phyloP scores from a whole-genome alignment of 2,113 vertebrate species.

The Triplophysa dalaica region DNA sequence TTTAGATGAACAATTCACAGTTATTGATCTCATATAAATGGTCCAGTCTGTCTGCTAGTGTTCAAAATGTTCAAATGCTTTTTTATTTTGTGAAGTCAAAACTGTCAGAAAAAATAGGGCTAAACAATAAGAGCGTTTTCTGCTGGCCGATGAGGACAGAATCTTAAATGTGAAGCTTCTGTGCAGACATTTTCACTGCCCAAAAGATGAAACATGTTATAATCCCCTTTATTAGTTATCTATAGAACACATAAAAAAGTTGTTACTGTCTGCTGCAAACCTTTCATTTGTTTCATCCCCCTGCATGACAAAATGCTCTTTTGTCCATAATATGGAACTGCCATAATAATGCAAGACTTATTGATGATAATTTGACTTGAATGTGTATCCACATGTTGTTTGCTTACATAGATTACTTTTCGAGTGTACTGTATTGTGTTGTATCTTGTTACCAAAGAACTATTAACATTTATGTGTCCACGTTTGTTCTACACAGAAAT shows the following conservation, averaged over 20 bases:
- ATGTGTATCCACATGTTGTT: too few species aligned
- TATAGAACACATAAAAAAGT: too few species aligned
- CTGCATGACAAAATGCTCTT: not conserved
- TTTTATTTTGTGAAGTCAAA: not conserved
- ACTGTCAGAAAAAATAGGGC: not conserved
- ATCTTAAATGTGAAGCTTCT: too few species aligned
- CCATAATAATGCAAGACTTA: not conserved
- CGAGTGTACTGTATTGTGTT: too few species aligned
- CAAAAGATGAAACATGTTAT: too few species aligned
- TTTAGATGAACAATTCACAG: not conserved
- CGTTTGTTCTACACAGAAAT: constrained; percentile 45
- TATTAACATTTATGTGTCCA: not conserved
- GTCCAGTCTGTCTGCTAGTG: not conserved
- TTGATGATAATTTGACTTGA: not conserved
- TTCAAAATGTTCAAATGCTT: not conserved
- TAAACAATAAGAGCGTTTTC: too few species aligned
- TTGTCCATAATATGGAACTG: not conserved
- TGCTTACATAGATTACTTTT: too few species aligned
- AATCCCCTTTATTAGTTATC: too few species aligned
- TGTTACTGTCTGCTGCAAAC: too few species aligned
- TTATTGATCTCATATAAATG: not conserved
- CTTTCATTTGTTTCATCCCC: not conserved
- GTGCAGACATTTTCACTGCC: too few species aligned
- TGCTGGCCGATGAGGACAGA: too few species aligned
- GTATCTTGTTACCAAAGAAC: not conserved